A percentile compares a stretch with the other conserved stretches of the same genome.
These are phyloP conservation scores for Chaetodon trifasciatus DNA, from an alignment of 2,797 vertebrate species.

Conservation along the genomic window DNA sequence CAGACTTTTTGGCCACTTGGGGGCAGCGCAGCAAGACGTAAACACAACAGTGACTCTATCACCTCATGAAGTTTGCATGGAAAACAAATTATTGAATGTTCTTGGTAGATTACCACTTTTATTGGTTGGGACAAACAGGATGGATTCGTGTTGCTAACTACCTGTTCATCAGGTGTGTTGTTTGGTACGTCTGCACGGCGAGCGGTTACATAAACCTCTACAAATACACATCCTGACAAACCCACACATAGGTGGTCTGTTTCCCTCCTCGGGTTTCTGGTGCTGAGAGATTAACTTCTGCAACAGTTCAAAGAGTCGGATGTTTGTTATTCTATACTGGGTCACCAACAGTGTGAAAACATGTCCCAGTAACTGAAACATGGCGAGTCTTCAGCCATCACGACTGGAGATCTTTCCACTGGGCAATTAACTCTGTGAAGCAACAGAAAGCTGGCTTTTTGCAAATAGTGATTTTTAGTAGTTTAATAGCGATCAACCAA, in stretches of 20 bases:
- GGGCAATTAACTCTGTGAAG: slow-evolving; percentile 4
- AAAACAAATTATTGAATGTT: too few relatives aligned
- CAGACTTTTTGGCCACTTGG: not conserved
- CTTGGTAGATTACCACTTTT: too few relatives aligned
- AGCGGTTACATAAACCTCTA: not conserved
- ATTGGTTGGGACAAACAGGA: too few relatives aligned
- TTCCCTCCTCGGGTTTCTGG: slow-evolving; percentile 43
- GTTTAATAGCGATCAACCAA: too few relatives aligned
- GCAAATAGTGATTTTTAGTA: too few relatives aligned
- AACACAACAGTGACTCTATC: not conserved
- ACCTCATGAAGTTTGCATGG: not conserved
- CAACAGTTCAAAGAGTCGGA: slow-evolving; percentile 47
- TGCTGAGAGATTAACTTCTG: slow-evolving; percentile 41
- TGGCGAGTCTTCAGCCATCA: slow-evolving; percentile 19
- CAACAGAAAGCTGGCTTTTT: not conserved
- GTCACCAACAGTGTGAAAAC: slow-evolving; percentile 46
- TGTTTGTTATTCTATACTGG: slow-evolving; percentile 55
- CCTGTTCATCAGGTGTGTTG: not conserved
- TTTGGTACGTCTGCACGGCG: not conserved
- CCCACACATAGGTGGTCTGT: slow-evolving; percentile 29
- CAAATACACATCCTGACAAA: slow-evolving; percentile 10
- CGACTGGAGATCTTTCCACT: not conserved
- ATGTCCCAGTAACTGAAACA: slow-evolving; percentile 34
- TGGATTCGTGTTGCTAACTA: not conserved
- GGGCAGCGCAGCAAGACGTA: not conserved